Conservation (phyloP, 2,888 invertebrate species). For the Cataglyphis altisquamis region DNA sequence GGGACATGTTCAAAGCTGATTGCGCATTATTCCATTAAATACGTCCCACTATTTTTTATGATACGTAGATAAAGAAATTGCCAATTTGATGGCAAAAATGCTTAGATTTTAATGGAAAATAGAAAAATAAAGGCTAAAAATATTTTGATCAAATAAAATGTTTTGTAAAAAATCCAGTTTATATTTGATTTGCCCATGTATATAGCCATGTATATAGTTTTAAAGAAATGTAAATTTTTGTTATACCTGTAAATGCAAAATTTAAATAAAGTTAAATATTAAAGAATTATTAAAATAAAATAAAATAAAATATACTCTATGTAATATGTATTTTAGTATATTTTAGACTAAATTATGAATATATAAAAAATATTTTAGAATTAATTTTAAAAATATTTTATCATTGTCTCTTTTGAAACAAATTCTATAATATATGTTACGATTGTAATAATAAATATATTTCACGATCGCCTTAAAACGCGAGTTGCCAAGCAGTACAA, state of each 20-base stretch:
- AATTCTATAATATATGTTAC: background rate
- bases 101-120: too few relatives aligned
- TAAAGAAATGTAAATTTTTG: constrained; percentile 67
- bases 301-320: background rate
- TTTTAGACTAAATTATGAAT: background rate
- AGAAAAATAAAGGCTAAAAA: too few relatives aligned
- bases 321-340: background rate
- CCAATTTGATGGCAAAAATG: too few relatives aligned
- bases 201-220: constrained; percentile 70
- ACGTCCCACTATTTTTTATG: too few relatives aligned
- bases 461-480: constrained; percentile 64
- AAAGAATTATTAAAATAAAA: background rate
- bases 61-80: too few relatives aligned
- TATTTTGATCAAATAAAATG: too few relatives aligned
- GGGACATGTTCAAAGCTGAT: too few relatives aligned
- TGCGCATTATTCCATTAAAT: too few relatives aligned
- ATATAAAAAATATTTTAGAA: background rate
- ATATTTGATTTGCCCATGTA: too few relatives aligned
- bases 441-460: constrained; percentile 35
- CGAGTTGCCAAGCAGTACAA: background rate
- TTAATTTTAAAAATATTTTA: background rate
- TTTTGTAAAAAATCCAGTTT: too few relatives aligned
- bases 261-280: background rate
- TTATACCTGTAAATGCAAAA: background rate
- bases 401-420: background rate